Evolutionary conservation across 1,140 invertebrate genomes (phyloP).

Genomic region (Nixonia krombeini): DNA sequence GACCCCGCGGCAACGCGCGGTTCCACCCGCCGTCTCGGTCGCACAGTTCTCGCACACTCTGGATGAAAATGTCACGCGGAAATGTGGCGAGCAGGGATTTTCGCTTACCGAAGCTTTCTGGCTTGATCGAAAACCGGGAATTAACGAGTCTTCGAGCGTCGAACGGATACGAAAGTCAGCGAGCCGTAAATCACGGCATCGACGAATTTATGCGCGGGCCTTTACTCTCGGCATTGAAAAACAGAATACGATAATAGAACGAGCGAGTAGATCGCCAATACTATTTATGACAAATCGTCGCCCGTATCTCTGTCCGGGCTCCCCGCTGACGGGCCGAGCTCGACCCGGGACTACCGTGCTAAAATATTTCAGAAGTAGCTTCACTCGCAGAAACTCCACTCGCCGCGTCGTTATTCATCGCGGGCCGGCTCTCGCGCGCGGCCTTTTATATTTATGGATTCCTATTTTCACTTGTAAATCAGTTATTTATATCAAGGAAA

Average conservation of each 20-base stretch:
- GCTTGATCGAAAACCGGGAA: conserved; percentile 11
- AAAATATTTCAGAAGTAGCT: conserved; percentile 56
- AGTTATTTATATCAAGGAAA: conserved; percentile 16
- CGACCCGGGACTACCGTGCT: conserved; percentile 52
- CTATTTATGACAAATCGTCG: conserved; percentile 59
- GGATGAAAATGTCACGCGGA: no score
- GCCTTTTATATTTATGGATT: conserved; percentile 21
- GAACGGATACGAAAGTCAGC: conserved; percentile 13
- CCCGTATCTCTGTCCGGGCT: conserved; percentile 53
- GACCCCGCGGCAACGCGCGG: no score
- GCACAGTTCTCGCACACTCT: conserved; percentile 7
- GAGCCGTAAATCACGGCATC: conserved; percentile 45
- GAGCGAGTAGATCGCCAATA: conserved; percentile 48
- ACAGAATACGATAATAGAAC: conserved; percentile 51
- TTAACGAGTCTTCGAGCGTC: conserved; percentile 31
- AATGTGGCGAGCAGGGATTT: no score
- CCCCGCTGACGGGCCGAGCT: conserved; percentile 43
- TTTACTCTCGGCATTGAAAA: conserved; percentile 35
- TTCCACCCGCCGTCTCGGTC: neutral
- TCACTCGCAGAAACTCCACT: conserved; percentile 32
- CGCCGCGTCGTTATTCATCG: conserved; percentile 36
- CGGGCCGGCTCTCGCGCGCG: neutral
- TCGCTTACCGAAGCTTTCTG: no score
- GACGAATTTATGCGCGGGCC: conserved; percentile 46
- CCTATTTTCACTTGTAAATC: conserved; percentile 18